Percentiles rank a stretch among this genome's conserved stretches.
phyloP scores from a whole-genome alignment of 2,113 vertebrate genomes.

The Vulpes ferrilata region DNA sequence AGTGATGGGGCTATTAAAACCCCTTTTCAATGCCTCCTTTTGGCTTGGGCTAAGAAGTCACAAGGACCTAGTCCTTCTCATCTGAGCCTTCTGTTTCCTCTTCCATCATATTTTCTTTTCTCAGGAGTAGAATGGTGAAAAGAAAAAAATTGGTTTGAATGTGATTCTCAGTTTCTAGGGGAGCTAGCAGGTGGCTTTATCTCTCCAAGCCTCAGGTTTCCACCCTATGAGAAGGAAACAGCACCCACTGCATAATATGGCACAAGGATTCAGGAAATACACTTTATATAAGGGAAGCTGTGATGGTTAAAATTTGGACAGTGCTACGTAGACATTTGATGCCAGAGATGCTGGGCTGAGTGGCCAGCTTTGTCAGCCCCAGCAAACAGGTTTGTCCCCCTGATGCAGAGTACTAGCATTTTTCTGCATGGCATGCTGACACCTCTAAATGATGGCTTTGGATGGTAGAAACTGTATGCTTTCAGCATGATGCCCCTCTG shows the following conservation, averaged over 20 bases:
- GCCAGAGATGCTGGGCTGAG: not conserved
- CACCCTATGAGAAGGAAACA: not conserved
- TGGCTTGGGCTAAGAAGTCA: not conserved
- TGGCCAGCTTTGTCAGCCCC: not conserved
- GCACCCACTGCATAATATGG: rapidly evolving
- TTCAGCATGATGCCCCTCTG: not conserved
- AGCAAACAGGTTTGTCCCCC: not conserved
- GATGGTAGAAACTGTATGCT: not conserved
- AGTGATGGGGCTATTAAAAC: not conserved
- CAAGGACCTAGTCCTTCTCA: not conserved
- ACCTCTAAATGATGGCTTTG: not conserved
- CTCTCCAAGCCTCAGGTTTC: not conserved
- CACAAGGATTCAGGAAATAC: rapidly evolving
- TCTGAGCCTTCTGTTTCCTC: not conserved
- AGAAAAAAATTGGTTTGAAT: not conserved
- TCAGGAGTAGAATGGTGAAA: not conserved
- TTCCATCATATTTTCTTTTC: not conserved
- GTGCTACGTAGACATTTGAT: not conserved
- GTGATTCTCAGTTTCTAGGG: not conserved
- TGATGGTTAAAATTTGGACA: not conserved
- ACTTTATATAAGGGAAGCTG: not conserved
- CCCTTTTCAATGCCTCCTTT: not conserved
- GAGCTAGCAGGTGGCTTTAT: not conserved
- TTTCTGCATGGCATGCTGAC: not conserved
- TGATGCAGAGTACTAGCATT: rapidly evolving